Evolutionary conservation across 2,113 vertebrate genomes (phyloP), one percentile per base, ranked within the genome.

Genomic region (Sardina pilchardus): DNA sequence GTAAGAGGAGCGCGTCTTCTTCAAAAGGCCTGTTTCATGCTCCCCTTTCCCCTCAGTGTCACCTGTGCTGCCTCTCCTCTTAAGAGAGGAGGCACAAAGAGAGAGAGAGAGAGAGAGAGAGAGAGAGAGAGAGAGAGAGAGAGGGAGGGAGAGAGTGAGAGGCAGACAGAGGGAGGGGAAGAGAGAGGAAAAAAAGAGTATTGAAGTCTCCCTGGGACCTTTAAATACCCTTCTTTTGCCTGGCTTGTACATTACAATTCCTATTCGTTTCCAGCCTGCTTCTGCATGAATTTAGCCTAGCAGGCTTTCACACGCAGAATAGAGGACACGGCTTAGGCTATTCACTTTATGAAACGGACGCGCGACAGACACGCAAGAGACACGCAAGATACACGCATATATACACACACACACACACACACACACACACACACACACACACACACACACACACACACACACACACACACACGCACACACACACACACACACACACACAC

Each of bases 1-100:
- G 78, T 53, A 39, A 85, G 53, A 47, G 42, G 78, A 47, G 30
- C 45, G 24, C 5, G 56, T 45, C 82, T 81, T 53, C 80, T 84
- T 78, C 75, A 44, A 85, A 82, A 50, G 43, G 63, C 36, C 43
- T 84, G 43, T 88, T 89, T 89, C 85, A 89, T 88, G 83, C 71
- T n/a, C 83, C 88, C 14, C 44, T 78, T 83, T 86, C 42, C 47
- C 82, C 56, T 80, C 81, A 83, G 88, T 85, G 82, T 86, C 47
- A 82, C 86, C 81, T 48, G n/a, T 75, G 81, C 47, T 34, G 53
- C 85, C 48, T 82, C 39, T 83, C 67, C 82, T 84, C 67, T 39
- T 21, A 36, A 44, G 48, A n/a, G 34, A 80, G 43, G 21, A 78
- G 36, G 45, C 39, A 83, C 36, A 42, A 48, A 34, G 16, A 17